phyloP scores from a whole-genome alignment of 2,797 vertebrate species.

The Ctenopoma kingsleyae region DNA sequence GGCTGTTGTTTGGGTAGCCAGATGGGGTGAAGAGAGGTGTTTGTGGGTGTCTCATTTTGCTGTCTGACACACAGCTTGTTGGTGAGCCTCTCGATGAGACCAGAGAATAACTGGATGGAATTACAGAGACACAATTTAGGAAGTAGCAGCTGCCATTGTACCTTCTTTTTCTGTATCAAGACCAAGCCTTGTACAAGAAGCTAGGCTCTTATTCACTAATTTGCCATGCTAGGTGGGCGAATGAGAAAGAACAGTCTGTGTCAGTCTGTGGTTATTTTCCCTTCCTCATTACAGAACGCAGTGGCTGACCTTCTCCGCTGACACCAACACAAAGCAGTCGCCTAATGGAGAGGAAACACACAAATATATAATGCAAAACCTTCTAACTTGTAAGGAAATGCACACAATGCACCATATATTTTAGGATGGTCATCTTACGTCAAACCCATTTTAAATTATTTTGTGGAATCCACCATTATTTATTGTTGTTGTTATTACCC shows the following conservation, averaged over 20 bases:
- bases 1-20: slow-evolving; percentile 59
- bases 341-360: slow-evolving; percentile 39
- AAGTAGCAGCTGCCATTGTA: slow-evolving; percentile 32
- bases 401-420: background rate
- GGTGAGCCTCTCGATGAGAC: slow-evolving; percentile 60
- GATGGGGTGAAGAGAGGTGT: slow-evolving; percentile 53
- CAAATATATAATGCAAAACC: background rate
- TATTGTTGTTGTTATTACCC: background rate
- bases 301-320: slow-evolving; percentile 61
- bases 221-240: slow-evolving; percentile 47
- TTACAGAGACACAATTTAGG: slow-evolving; percentile 63
- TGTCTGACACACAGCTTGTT: slow-evolving; percentile 63
- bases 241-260: slow-evolving; percentile 58
- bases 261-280: slow-evolving; percentile 60
- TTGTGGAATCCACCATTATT: background rate
- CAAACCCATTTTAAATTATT: background rate
- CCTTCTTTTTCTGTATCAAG: slow-evolving; percentile 31
- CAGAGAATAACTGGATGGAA: slow-evolving; percentile 57
- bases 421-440: background rate
- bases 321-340: slow-evolving; percentile 34
- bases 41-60: slow-evolving; percentile 61
- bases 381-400: background rate
- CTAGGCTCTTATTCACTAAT: slow-evolving; percentile 40
- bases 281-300: slow-evolving; percentile 67
- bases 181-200: slow-evolving; percentile 31